Conservation (phyloP, 64 coral and sea anemone genomes). For the Pachyseris speciosa region DNA sequence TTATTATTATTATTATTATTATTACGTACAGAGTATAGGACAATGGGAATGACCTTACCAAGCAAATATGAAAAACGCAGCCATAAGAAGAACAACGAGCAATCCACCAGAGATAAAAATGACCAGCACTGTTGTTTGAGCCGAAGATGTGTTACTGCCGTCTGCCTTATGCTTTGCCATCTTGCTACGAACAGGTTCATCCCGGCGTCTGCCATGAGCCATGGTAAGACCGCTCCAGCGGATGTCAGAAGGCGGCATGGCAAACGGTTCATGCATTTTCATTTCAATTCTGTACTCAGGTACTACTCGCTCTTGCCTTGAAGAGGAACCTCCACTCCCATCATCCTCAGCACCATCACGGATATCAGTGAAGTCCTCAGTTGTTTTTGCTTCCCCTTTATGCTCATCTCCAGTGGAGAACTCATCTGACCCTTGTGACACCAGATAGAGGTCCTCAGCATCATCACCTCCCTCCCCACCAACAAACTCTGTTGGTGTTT, state of each 20-base stretch:
- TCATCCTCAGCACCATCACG: background rate
- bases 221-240: background rate
- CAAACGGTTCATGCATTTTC: background rate
- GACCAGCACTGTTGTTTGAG: background rate
- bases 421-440: background rate
- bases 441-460: background rate
- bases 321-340: background rate
- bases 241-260: background rate
- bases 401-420: too few relatives aligned
- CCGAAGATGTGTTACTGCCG: background rate
- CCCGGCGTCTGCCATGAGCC: background rate
- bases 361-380: background rate
- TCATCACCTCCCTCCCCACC: background rate
- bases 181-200: background rate
- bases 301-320: background rate
- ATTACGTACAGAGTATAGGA: too few relatives aligned
- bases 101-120: background rate
- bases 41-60: background rate
- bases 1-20: too few relatives aligned
- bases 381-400: background rate
- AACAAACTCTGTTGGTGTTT: background rate
- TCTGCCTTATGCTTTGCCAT: background rate
- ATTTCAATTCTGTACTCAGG: background rate
- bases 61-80: background rate
- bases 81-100: background rate